Base-by-base conservation (phyloP, 2,113 vertebrate species). In the Sciurus niger region DNA sequence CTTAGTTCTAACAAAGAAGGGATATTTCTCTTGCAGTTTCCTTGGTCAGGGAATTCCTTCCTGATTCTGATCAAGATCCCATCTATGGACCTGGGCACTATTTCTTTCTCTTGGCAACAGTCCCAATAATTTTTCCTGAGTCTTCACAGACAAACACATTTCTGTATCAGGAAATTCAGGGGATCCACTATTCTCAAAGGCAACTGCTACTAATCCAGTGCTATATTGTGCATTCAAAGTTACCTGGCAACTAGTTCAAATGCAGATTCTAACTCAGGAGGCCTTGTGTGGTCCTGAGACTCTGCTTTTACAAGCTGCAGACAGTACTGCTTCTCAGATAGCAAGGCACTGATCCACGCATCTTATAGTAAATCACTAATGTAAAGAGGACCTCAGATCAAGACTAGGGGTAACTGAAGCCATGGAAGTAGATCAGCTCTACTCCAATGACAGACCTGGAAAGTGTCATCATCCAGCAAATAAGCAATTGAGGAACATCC, bases 11-110 rank as follows among this genome's bases (percentile, higher is more conserved):
- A 92, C 55, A 22, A 86, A 78, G 17, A 77, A 22, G 18, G 8
- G 60, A 8, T 63, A 5, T 40, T 96, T 95, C 86, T 12, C 24
- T 58, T 55, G 55, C 76, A 4, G 14, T 79, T 93, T 88, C 77
- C 55, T 89, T 79, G 6, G 13, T 89, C 63, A n/a, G 79, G 83
- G 87, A 73, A 84, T 88, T 65, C 53, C 40, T 84, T 93, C 24
- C 83, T 60, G 20, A 78, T 78, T 76, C 87, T 86, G 16, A 70
- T 6, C 34, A 48, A 83, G 16, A 34, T 6, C 12, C 60, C 60
- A 70, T n/a, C 18, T 4, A 51, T 24, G 30, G 32, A 48, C 58
- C 10, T 46, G 0, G 11, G 8, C 58, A 40, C 0, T 28, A 22
- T 48, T 65, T 89, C 55, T 16, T 43, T 67, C 20, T 60, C 28